Base-by-base conservation (phyloP, 2,797 vertebrate genomes). In the Austrolebias charrua region DNA sequence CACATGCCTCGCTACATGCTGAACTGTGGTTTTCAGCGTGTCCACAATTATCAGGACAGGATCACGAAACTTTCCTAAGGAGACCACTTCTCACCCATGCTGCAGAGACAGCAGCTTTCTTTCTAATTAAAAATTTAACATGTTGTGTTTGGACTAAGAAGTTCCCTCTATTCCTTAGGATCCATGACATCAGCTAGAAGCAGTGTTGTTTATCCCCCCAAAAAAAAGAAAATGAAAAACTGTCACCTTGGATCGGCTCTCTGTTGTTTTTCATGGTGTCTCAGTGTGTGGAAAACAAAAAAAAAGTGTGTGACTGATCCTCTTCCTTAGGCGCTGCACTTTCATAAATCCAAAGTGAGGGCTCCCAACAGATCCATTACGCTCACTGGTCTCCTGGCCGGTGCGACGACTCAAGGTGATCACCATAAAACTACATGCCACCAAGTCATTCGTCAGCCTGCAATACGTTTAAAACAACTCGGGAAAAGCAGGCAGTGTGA, bases 341-440 rank as follows among this genome's bases (percentile, higher is more conserved):
- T 88, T 91, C 89, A 93, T 94, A 95, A 95, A 95, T 93, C 90
- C 93, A 90, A 91, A 93, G 90, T 70, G 80, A 89, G 80, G 78
- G 85, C 88, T 94, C 93, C 92, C 91, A 82, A 55, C 81, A 91
- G 93, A 91, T 87, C 86, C 87, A 92, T 95, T 94, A 92, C 92
- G 88, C 92, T 94, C 94, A 93, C 93, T 92, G 87, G 89, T 92
- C 91, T 92, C 89, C 90, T 89, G 90, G 86, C 85, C 92, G 90
- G 93, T 94, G 93, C 85, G 90, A 90, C 83, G 85, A 90, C 84
- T 94, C 89, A 93, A 92, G 90, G 90, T 93, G 92, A 93, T 85
- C 91, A 89, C 89, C 86, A 88, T 92, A 90, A 94, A 94, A 94
- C 90, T 67, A 86, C 80, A 69, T 24, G 55, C 65, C 80, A 56